phyloP scores from a whole-genome alignment of 2,888 invertebrate genomes.

The Operophtera brumata region DNA sequence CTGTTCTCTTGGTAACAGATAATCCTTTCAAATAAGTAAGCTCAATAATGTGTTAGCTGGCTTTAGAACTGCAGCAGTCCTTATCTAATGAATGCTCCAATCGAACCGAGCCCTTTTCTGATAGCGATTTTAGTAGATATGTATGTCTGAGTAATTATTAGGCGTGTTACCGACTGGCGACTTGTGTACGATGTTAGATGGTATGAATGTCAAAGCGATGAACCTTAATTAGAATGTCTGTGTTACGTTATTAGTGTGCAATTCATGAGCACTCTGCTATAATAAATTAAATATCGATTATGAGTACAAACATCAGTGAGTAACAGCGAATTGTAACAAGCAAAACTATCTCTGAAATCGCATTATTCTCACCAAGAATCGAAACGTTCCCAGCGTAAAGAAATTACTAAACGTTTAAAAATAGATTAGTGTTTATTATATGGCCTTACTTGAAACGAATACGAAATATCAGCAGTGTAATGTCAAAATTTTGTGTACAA shows the following conservation, averaged over 20 bases:
- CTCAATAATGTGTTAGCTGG: conserved; percentile 71
- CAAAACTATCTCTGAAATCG: conserved; percentile 69
- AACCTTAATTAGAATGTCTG: conserved; percentile 79
- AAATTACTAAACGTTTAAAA: conserved; percentile 81
- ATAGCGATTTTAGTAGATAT: conserved; percentile 74
- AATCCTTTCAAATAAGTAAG: conserved; percentile 60
- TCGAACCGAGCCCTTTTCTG: conserved; percentile 73
- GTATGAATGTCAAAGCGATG: conserved; percentile 81
- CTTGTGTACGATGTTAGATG: conserved; percentile 65
- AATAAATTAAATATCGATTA: conserved; percentile 41
- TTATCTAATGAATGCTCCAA: conserved; percentile 69
- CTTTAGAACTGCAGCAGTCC: conserved; percentile 63
- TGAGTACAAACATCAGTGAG: conserved; percentile 55
- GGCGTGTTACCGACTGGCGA: conserved; percentile 65
- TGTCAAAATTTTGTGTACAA: conserved; percentile 80
- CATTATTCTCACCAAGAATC: conserved; percentile 76
- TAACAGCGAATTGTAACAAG: conserved; percentile 71
- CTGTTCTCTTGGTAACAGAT: conserved; percentile 45
- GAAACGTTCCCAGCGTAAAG: conserved; percentile 76
- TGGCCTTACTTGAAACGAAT: conserved; percentile 81
- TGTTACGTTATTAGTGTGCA: conserved; percentile 79
- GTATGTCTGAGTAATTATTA: conserved; percentile 68
- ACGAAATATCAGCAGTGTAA: conserved; percentile 80
- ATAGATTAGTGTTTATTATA: conserved; percentile 81
- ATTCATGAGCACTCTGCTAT: conserved; percentile 63